Conservation (phyloP, 2,113 vertebrate species). For the Addax nasomaculatus region DNA sequence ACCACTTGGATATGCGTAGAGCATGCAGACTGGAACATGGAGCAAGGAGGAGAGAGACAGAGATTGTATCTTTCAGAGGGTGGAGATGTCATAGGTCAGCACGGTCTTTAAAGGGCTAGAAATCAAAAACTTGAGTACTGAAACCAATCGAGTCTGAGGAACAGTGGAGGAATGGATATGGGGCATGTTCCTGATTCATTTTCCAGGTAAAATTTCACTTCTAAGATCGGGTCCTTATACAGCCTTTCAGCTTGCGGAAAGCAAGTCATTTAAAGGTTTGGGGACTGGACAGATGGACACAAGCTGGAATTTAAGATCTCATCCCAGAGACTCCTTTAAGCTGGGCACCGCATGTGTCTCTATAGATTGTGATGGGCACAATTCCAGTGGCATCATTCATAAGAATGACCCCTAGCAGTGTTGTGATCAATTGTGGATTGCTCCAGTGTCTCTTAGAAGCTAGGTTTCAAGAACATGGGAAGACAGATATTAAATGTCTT, state of each 20-base stretch:
- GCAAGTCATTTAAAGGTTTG: neutral
- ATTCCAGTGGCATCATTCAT: neutral
- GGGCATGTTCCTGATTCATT: neutral
- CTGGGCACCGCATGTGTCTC: neutral
- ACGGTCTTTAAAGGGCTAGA: neutral
- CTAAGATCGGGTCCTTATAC: neutral
- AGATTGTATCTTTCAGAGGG: neutral
- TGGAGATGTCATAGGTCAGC: neutral
- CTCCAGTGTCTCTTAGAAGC: neutral
- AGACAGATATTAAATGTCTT: neutral
- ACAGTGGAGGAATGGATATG: neutral
- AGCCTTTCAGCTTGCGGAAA: neutral
- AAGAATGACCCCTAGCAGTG: neutral
- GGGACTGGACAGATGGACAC: neutral
- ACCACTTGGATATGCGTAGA: neutral
- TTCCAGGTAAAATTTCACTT: neutral
- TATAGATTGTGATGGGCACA: neutral
- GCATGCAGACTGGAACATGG: neutral
- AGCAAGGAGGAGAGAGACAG: neutral
- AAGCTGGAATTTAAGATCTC: neutral
- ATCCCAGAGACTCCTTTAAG: neutral
- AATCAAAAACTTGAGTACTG: neutral
- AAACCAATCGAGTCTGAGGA: neutral
- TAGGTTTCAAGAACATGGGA: neutral
- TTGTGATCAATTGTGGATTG: neutral